Evolutionary conservation across 1,140 invertebrate genomes (phyloP), one percentile per base, ranked within the genome.

Genomic region (Drosophila micromelanica): DNA sequence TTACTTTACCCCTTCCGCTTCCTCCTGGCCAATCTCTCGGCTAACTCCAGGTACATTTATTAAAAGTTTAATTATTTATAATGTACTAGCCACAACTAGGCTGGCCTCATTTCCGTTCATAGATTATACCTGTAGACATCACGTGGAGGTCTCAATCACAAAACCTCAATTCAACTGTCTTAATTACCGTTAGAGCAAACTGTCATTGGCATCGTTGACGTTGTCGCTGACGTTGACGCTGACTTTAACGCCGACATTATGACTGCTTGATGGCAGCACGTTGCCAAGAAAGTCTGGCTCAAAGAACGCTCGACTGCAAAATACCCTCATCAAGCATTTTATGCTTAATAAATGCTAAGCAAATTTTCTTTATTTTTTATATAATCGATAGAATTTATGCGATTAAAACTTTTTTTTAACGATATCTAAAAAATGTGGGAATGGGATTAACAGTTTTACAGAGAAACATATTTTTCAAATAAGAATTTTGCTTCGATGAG

Each of bases 181-280:
- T 71, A 71, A 70, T 70, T 70, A 63, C 60, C 32, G 59, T 48
- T 40, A 46, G 17, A 40, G 13, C 35, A 13, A 30, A 20, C 65
- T 51, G 45, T 43, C 65, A 52, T 59, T 67, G 62, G 38, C 64
- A 67, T 51, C 17, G 51, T 20, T 37, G 6, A 55, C 15, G 8
- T 15, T 9, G 13, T 23, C 32, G 15, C 9, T 13, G 32, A 11
- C 40, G n/a, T 13, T 30, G 13, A 51, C 35, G 32, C 32, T 9
- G 32, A 35, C 6, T 35, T 8, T 35, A 8, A 1, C 51, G 23
- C 2, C 23, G 20, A 13, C 32, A 37, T 52, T 3, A 11, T 23
- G 20, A 17, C 27, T 32, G 37, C 27, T 55, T 46, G 51, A 65
- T 46, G 30, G 11, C 13, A 37, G 46, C 27, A 40, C 45, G 30